Conservation (phyloP, 2,797 vertebrate genomes). For the Amblyopsis hoosieri region DNA sequence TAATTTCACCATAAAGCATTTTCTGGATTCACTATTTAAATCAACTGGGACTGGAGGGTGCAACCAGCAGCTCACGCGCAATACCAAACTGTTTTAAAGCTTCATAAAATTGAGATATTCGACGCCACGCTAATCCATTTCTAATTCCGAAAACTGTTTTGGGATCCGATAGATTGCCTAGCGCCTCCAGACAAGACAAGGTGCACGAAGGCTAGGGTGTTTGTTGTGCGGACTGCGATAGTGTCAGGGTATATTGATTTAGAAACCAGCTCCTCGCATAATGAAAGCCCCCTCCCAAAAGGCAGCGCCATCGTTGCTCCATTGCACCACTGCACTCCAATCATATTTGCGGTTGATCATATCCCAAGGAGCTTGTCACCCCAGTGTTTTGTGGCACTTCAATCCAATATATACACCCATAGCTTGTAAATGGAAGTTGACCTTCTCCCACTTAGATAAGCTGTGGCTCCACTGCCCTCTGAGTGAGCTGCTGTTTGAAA, state of each 20-base stretch:
- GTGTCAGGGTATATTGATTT: constrained; percentile 72
- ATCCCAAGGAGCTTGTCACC: constrained; percentile 71
- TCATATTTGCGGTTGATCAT: constrained; percentile 73
- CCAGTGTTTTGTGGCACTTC: constrained; percentile 67
- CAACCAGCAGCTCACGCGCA: constrained; percentile 10
- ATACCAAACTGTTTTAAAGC: constrained; percentile 8
- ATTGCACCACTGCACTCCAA: constrained; percentile 72
- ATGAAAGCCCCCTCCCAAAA: constrained; percentile 67
- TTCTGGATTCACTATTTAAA: constrained; percentile 17
- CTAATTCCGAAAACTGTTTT: constrained; percentile 12
- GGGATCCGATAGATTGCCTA: constrained; percentile 27
- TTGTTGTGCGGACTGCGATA: constrained; percentile 58
- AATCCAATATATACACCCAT: constrained; percentile 57
- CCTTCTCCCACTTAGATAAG: constrained; percentile 63
- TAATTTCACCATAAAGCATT: constrained; percentile 24
- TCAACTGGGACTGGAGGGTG: constrained; percentile 24
- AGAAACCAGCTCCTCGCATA: constrained; percentile 63
- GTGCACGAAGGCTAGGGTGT: constrained; percentile 44
- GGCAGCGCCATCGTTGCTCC: constrained; percentile 58
- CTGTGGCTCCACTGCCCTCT: constrained; percentile 41
- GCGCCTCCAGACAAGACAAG: constrained; percentile 41
- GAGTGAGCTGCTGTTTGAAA: constrained; percentile 31
- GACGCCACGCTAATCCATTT: constrained; percentile 18
- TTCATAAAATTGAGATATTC: constrained; percentile 11
- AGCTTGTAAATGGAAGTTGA: constrained; percentile 65